phyloP scores from a whole-genome alignment of 2,113 vertebrate genomes.

The Euleptes europaea region DNA sequence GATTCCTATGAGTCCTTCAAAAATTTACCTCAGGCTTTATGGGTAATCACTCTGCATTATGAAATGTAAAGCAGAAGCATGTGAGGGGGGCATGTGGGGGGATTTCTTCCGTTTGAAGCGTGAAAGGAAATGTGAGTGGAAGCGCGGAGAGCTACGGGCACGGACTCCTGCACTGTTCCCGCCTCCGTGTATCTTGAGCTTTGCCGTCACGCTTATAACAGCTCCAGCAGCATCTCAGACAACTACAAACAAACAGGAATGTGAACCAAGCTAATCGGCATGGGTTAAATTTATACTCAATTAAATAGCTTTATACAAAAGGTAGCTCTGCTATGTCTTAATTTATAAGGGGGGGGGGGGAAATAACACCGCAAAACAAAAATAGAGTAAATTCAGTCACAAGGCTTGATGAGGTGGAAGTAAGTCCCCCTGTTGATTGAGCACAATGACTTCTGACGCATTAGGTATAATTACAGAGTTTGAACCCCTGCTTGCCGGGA shows the following conservation, averaged over 20 bases:
- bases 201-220: neutral
- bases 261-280: neutral
- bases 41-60: neutral
- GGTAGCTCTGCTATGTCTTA: neutral
- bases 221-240: neutral
- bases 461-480: neutral
- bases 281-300: neutral
- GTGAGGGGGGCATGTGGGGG: neutral
- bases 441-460: neutral
- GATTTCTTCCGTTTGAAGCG: neutral
- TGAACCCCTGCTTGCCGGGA: neutral
- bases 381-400: neutral
- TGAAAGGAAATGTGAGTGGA: neutral
- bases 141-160: neutral
- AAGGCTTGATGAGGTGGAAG: neutral
- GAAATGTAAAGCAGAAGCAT: neutral
- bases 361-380: neutral
- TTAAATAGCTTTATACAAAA: neutral
- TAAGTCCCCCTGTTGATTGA: neutral
- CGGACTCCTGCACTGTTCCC: neutral
- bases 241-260: neutral
- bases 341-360: neutral
- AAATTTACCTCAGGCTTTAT: no score
- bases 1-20: no score
- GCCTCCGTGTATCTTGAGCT: neutral